Evolutionary conservation across 1,140 invertebrate species (phyloP).

Genomic region (Varroa destructor): DNA sequence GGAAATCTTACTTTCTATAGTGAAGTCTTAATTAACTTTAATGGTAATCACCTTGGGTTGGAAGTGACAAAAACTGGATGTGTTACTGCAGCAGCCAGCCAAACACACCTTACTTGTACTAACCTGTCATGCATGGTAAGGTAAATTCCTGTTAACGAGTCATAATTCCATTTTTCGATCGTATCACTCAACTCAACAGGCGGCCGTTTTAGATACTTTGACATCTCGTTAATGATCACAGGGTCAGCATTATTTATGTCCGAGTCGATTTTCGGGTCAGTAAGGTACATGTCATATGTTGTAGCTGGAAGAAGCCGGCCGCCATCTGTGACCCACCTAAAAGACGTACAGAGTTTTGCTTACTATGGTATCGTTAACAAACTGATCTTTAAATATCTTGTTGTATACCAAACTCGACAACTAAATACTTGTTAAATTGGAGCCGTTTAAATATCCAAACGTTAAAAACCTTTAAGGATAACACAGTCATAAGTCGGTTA

Average conservation of each 20-base stretch:
- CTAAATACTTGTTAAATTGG: too few species aligned
- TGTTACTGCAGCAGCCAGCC: too few species aligned
- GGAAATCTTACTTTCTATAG: too few species aligned
- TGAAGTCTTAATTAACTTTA: too few species aligned
- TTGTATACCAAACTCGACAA: too few species aligned
- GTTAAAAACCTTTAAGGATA: too few species aligned
- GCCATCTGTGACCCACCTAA: slow-evolving; percentile 19
- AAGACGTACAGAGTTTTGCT: neutral
- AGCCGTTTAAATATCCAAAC: too few species aligned
- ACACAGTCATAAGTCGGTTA: too few species aligned
- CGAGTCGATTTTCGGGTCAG: neutral
- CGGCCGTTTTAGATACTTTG: neutral
- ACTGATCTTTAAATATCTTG: too few species aligned
- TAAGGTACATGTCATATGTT: neutral
- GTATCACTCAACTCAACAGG: slow-evolving; percentile 2
- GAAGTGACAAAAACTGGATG: too few species aligned
- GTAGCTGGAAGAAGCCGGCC: neutral
- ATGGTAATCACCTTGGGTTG: too few species aligned
- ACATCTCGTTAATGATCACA: slow-evolving; percentile 20
- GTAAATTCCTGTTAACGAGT: slow-evolving; percentile 11
- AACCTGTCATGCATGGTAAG: slow-evolving; percentile 18
- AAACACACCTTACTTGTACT: too few species aligned
- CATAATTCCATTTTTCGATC: slow-evolving; percentile 13
- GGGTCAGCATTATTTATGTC: neutral
- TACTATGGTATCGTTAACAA: neutral